Conservation (phyloP, 2,888 invertebrate genomes). For the Amphimallon solstitiale region DNA sequence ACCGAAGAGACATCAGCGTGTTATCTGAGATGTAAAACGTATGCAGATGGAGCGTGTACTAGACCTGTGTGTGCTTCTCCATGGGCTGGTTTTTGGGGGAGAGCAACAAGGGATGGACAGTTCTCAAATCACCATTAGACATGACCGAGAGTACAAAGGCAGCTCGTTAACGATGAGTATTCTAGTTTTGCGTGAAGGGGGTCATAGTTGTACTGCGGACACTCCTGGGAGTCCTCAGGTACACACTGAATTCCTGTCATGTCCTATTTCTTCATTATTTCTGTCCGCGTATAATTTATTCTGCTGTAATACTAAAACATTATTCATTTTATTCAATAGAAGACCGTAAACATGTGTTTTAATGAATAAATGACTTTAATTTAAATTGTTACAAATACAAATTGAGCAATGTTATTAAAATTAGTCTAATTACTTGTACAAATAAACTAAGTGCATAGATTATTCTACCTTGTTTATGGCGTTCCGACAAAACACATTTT, state of each 20-base stretch:
- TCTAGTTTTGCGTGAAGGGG: constrained; percentile 51
- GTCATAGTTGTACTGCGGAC: constrained; percentile 48
- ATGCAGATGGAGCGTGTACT: constrained; percentile 48
- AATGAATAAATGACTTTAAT: too few species aligned
- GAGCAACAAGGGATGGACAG: constrained; percentile 48
- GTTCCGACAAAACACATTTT: too few species aligned
- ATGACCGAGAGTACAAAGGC: constrained; percentile 56
- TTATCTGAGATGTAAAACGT: constrained; percentile 52
- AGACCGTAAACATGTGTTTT: too few species aligned
- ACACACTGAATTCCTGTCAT: constrained; percentile 57
- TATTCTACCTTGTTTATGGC: too few species aligned
- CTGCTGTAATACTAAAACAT: constrained; percentile 4
- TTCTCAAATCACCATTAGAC: constrained; percentile 61
- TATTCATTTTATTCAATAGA: too few species aligned
- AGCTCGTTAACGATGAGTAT: constrained; percentile 59
- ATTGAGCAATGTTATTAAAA: too few species aligned
- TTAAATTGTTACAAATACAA: too few species aligned
- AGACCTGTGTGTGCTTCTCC: constrained; percentile 5
- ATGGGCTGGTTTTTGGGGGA: constrained; percentile 27
- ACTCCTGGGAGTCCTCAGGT: constrained; percentile 61
- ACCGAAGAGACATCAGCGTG: constrained; percentile 40
- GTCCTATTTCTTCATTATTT: constrained; percentile 39
- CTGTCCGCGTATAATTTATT: not conserved
- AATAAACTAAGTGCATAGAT: too few species aligned
- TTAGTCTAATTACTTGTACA: too few species aligned